Conservation (phyloP, 2,113 vertebrate genomes). For the Equus quagga region DNA sequence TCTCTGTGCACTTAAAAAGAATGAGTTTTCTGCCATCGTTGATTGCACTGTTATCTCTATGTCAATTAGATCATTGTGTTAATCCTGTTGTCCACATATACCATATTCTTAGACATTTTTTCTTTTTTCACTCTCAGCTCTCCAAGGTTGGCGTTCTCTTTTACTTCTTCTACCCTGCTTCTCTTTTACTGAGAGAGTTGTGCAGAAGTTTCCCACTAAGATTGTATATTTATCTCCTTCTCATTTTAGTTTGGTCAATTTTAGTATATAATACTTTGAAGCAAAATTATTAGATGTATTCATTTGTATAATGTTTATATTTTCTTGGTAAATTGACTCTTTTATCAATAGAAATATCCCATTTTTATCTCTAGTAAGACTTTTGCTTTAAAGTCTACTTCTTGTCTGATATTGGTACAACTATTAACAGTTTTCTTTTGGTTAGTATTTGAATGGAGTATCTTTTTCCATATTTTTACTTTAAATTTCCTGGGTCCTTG, state of each 20-base stretch:
- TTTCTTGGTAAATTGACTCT: not conserved
- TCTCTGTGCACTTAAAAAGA: not conserved
- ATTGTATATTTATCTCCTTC: not conserved
- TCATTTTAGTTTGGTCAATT: not conserved
- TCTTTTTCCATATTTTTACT: not conserved
- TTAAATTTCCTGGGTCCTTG: not conserved
- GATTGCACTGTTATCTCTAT: not conserved
- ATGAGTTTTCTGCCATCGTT: not conserved
- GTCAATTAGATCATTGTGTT: not conserved
- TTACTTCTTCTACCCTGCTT: not conserved
- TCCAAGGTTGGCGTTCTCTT: no score
- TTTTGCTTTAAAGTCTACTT: not conserved
- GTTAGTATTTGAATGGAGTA: not conserved
- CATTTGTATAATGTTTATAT: not conserved
- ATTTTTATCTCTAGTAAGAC: not conserved
- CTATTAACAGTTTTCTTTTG: not conserved
- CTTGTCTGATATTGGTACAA: not conserved
- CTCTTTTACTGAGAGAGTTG: not conserved
- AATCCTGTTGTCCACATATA: not conserved
- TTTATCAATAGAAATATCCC: not conserved
- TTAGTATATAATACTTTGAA: not conserved
- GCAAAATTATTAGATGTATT: not conserved
- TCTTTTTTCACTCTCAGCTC: no score
- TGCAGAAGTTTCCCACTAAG: not conserved
- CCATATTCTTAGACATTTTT: conserved; percentile 1